Conservation (phyloP, 2,797 vertebrate species). For the Allobates femoralis region DNA sequence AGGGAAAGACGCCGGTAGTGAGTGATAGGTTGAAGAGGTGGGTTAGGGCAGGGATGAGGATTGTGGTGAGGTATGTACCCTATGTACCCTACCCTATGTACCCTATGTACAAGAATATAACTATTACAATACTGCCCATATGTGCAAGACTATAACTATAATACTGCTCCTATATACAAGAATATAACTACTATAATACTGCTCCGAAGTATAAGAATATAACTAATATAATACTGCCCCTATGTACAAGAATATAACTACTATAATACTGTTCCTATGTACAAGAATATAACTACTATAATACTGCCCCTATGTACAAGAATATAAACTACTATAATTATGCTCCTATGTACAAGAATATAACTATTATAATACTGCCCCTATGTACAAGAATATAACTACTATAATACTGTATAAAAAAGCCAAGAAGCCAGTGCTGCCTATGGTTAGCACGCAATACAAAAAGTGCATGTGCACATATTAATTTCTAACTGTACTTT, state of each 20-base stretch:
- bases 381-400: conserved; percentile 16
- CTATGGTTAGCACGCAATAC: no score
- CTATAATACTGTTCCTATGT: neutral
- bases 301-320: neutral
- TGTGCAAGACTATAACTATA: neutral
- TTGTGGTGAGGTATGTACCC: no score
- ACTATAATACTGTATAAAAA: conserved; percentile 8
- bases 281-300: conserved; percentile 2
- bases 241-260: conserved; percentile 3
- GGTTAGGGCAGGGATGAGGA: no score
- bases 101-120: conserved; percentile 1
- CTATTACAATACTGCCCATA: neutral
- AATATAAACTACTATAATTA: neutral
- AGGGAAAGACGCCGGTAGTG: no score
- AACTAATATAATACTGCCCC: conserved; percentile 1
- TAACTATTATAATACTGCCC: neutral
- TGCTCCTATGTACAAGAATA: no score
- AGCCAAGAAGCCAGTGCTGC: no score
- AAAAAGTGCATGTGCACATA: no score
- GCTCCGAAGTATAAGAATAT: neutral
- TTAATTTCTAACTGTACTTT: no score
- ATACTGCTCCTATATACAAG: conserved; percentile 3
- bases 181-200: conserved; percentile 23
- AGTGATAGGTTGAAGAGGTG: no score
- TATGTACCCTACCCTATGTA: no score